phyloP scores from a whole-genome alignment of 1,140 invertebrate genomes.

The Tigriopus japonicus region DNA sequence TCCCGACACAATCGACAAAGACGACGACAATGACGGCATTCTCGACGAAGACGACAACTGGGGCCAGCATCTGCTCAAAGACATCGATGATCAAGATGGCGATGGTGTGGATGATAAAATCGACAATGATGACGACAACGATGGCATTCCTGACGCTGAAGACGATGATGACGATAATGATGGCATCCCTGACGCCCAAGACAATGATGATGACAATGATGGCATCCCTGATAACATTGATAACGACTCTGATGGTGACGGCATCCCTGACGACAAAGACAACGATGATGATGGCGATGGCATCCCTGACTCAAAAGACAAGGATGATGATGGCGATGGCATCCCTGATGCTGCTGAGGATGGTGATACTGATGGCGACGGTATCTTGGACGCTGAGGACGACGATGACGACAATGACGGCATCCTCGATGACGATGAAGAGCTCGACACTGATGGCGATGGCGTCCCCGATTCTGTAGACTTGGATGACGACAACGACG shows the following conservation, averaged over 20 bases:
- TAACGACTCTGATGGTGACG: background rate
- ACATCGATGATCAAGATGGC: conserved; percentile 6
- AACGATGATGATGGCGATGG: conserved; percentile 13
- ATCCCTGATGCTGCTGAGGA: conserved; percentile 4
- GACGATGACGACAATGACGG: conserved; percentile 5
- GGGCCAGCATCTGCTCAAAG: background rate
- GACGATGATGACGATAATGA: conserved; percentile 14
- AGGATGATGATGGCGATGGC: conserved; percentile 13
- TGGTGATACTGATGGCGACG: conserved; percentile 1
- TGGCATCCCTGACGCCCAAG: conserved; percentile 6
- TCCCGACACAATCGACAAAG: conserved; percentile 3
- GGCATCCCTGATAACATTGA: conserved; percentile 11
- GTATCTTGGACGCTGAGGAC: background rate
- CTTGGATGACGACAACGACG: conserved; percentile 7
- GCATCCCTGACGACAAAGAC: conserved; percentile 11
- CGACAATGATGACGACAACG: conserved; percentile 15
- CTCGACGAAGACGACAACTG: background rate
- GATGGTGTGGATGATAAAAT: conserved; percentile 7
- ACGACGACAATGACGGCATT: conserved; percentile 15
- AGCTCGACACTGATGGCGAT: conserved; percentile 7
- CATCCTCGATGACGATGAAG: conserved; percentile 4
- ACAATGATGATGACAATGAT: conserved; percentile 15
- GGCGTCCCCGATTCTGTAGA: background rate
- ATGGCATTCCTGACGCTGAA: conserved; percentile 13
- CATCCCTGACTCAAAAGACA: background rate